Percentiles rank a stretch among this genome's conserved stretches.
Conservation (phyloP, 2,797 vertebrate genomes). For the Ptychobarbus kaznakovi region DNA sequence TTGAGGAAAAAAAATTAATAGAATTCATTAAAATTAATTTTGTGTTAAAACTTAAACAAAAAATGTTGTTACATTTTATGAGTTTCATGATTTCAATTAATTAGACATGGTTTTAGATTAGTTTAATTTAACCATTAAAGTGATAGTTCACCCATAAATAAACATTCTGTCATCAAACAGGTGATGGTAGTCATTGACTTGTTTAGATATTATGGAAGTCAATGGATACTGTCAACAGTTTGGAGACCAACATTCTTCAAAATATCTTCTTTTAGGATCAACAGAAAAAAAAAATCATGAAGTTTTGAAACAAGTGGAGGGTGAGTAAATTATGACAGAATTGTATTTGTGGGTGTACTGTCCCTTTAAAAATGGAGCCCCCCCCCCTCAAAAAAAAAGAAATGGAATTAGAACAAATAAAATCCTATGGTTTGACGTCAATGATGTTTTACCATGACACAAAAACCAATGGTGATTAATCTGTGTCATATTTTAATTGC, state of each 20-base stretch:
- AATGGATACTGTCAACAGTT: background rate
- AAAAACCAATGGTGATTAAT: background rate
- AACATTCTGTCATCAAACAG: background rate
- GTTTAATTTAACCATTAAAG: background rate
- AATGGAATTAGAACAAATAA: background rate
- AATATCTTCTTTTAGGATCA: background rate
- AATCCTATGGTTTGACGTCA: background rate
- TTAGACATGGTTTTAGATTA: background rate
- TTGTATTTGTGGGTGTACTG: background rate
- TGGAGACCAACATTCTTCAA: background rate
- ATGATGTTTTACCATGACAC: background rate
- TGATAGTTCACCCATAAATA: background rate
- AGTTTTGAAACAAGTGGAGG: too few species aligned
- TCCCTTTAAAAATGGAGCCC: background rate
- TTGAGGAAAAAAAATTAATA: background rate
- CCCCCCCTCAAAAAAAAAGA: too few species aligned
- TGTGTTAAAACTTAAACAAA: background rate
- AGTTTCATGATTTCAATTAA: background rate
- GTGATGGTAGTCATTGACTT: background rate
- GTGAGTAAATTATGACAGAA: background rate
- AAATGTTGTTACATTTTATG: background rate
- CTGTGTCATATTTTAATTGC: background rate
- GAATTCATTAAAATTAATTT: accelerated
- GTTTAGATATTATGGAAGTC: background rate
- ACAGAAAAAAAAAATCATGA: background rate